These are phyloP conservation scores for Drosophila kepulauana DNA, from an alignment of 1,140 invertebrate species.

Conservation along the genomic window DNA sequence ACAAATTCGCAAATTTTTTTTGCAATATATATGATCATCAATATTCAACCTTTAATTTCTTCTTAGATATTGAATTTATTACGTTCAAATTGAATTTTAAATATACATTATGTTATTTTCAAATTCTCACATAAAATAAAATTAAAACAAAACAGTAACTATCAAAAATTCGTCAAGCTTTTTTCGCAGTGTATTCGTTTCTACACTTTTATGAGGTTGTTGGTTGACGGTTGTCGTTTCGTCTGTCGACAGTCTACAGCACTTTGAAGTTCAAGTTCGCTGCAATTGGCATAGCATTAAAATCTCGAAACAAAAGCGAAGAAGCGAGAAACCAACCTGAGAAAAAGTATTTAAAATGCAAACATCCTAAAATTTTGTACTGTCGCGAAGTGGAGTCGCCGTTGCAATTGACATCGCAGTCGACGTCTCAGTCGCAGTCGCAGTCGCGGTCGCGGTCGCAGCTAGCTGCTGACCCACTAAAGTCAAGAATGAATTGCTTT, in stretches of 20 bases:
- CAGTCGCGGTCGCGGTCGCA: too few species aligned
- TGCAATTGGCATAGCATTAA: slow-evolving; percentile 67
- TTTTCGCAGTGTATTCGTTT: slow-evolving; percentile 4
- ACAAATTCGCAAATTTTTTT: too few species aligned
- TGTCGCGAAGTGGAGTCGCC: not conserved
- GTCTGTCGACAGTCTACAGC: slow-evolving; percentile 58
- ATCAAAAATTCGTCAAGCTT: not conserved
- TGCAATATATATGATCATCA: too few species aligned
- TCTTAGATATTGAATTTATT: not conserved
- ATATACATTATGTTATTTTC: too few species aligned
- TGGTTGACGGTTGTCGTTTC: slow-evolving; percentile 24
- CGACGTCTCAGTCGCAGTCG: too few species aligned
- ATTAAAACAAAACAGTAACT: too few species aligned
- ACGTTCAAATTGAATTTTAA: too few species aligned
- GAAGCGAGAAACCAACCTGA: slow-evolving; percentile 12
- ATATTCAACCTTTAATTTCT: too few species aligned
- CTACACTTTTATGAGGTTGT: slow-evolving; percentile 46
- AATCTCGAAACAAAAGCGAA: slow-evolving; percentile 46
- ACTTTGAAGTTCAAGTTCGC: slow-evolving; percentile 80
- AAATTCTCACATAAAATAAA: too few species aligned
- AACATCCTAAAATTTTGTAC: slow-evolving; percentile 20
- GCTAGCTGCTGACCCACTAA: slow-evolving; percentile 66
- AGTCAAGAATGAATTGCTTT: slow-evolving; percentile 81
- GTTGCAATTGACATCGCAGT: too few species aligned
- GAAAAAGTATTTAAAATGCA: slow-evolving; percentile 52